A percentile compares a stretch with the other conserved stretches of the same genome.
Conservation (phyloP, 35 echinoderm and acorn worm species). For the Ophioderma brevispina region DNA sequence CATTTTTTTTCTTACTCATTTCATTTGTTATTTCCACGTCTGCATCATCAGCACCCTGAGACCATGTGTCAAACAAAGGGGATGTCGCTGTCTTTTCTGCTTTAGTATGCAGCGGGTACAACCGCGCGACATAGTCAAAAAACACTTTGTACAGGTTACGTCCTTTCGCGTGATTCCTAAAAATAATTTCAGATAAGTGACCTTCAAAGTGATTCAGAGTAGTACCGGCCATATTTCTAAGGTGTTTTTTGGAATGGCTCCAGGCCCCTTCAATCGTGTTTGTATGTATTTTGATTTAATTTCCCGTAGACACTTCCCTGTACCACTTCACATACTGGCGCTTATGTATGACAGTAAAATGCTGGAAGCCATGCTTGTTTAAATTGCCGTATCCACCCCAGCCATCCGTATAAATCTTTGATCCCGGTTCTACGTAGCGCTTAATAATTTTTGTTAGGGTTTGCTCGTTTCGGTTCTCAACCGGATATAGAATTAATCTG, state of each 20-base stretch:
- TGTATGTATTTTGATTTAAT: background rate
- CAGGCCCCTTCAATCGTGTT: conserved; percentile 26
- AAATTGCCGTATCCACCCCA: conserved; percentile 1
- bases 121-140: background rate
- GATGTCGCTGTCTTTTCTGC: background rate
- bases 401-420: background rate
- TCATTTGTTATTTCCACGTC: background rate
- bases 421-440: background rate
- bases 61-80: background rate
- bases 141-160: background rate
- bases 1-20: background rate
- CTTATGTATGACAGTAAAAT: conserved; percentile 25
- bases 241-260: conserved; percentile 16
- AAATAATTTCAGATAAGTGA: background rate
- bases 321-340: background rate
- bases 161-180: background rate
- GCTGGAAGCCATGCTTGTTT: background rate
- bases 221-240: background rate
- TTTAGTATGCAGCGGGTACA: background rate
- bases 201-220: background rate
- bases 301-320: background rate
- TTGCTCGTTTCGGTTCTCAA: background rate
- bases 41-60: background rate
- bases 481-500: background rate
- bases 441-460: background rate